Percentiles rank a stretch among this genome's conserved stretches.
Evolutionary conservation across 2,113 vertebrate genomes (phyloP).

Genomic region (Petroica traversi): DNA sequence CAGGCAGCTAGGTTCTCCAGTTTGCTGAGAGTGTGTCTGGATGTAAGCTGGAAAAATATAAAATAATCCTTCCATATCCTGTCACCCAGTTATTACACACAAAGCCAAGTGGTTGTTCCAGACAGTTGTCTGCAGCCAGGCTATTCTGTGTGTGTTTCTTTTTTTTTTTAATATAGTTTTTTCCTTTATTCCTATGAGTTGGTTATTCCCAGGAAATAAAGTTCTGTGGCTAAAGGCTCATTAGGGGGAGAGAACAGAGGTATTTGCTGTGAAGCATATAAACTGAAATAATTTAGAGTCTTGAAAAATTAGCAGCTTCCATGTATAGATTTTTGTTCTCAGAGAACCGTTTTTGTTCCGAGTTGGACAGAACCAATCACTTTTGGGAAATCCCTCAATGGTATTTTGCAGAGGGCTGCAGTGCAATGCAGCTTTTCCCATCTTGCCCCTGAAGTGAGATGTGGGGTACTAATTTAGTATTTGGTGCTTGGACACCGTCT

Average conservation of each 20-base stretch:
- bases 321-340: background rate
- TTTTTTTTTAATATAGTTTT: background rate
- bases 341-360: background rate
- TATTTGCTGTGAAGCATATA: background rate
- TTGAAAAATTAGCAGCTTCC: background rate
- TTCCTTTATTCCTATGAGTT: background rate
- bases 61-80: slow-evolving; percentile 36
- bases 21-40: background rate
- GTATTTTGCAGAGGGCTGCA: background rate
- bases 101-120: background rate
- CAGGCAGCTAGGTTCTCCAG: background rate
- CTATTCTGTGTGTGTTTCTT: background rate
- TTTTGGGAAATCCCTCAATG: background rate
- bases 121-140: background rate
- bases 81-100: background rate
- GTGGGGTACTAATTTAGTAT: background rate
- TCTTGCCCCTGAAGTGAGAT: background rate
- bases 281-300: background rate
- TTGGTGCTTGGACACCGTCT: background rate
- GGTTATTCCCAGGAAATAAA: background rate
- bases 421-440: background rate
- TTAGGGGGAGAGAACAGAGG: background rate
- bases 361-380: background rate
- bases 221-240: background rate
- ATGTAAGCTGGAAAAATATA: slow-evolving; percentile 11